phyloP scores from a whole-genome alignment of 2,797 vertebrate genomes.

The Triplophysa bombifrons region DNA sequence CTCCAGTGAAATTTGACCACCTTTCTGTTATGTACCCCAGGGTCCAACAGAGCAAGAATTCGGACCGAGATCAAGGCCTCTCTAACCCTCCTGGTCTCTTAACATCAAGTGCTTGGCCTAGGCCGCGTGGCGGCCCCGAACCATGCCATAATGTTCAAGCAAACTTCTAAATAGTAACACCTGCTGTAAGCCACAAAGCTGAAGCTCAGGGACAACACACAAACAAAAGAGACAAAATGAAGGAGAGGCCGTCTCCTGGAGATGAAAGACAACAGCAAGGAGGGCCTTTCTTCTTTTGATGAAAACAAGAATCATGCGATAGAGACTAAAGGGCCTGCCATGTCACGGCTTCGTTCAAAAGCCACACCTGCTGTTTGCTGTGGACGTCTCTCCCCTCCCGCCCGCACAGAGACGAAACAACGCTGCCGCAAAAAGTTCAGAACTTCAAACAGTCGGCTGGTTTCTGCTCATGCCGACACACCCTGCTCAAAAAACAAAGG shows the following conservation, averaged over 20 bases:
- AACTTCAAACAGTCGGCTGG: constrained; percentile 73
- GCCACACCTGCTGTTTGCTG: constrained; percentile 85
- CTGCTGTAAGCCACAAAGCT: constrained; percentile 65
- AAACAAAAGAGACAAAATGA: constrained; percentile 63
- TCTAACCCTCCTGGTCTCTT: constrained; percentile 27
- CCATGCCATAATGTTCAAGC: constrained; percentile 51
- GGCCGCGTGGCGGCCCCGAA: constrained; percentile 41
- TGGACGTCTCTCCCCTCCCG: constrained; percentile 69
- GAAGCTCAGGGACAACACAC: constrained; percentile 62
- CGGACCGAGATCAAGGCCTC: constrained; percentile 8
- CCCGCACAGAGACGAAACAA: constrained; percentile 76
- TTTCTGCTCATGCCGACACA: constrained; percentile 67
- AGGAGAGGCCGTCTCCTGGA: constrained; percentile 68
- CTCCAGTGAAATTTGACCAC: neutral
- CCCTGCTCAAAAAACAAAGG: constrained; percentile 54
- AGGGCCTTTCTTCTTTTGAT: constrained; percentile 77
- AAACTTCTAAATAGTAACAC: constrained; percentile 64
- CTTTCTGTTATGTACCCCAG: neutral
- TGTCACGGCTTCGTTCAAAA: constrained; percentile 76
- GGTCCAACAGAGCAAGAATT: neutral
- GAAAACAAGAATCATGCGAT: constrained; percentile 81
- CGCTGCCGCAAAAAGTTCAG: constrained; percentile 56
- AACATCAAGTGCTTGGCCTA: constrained; percentile 38
- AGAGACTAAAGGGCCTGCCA: constrained; percentile 73
- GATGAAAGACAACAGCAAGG: constrained; percentile 77